Percentiles rank a stretch among this genome's conserved stretches.
Conservation (phyloP, 2,888 invertebrate species). For the Torymus aiolomorphi region DNA sequence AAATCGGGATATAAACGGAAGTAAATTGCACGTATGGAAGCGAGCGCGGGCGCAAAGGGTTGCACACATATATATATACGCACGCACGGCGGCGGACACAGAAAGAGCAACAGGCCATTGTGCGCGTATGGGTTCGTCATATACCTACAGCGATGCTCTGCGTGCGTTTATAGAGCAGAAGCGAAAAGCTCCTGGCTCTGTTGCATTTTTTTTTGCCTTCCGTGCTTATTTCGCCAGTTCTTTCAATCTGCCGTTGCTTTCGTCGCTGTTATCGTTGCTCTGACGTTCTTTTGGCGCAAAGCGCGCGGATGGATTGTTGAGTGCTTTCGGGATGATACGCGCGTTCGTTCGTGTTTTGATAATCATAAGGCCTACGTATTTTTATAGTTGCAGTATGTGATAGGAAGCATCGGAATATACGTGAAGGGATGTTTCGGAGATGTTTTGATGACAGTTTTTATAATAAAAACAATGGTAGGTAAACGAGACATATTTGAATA, state of each 20-base stretch:
- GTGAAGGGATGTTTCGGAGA: too few relatives aligned
- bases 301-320: too few relatives aligned
- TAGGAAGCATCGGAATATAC: too few relatives aligned
- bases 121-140: constrained; percentile 1
- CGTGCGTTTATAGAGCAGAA: background rate
- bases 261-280: background rate
- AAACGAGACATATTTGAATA: too few relatives aligned
- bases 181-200: constrained; percentile 33
- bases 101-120: constrained; percentile 54
- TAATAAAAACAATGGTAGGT: too few relatives aligned
- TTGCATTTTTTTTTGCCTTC: constrained; percentile 3
- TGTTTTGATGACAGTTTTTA: too few relatives aligned
- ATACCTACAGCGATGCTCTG: background rate
- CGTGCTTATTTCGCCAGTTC: background rate
- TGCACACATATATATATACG: background rate
- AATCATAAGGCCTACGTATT: too few relatives aligned
- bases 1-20: constrained; percentile 28
- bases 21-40: constrained; percentile 25
- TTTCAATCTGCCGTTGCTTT: background rate
- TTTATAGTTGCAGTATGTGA: too few relatives aligned
- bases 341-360: too few relatives aligned
- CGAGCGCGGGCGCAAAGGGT: too few relatives aligned
- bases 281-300: too few relatives aligned
- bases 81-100: background rate
- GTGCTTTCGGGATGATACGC: too few relatives aligned